Conservation (phyloP, 2,888 invertebrate species). For the Drosophila limbata region DNA sequence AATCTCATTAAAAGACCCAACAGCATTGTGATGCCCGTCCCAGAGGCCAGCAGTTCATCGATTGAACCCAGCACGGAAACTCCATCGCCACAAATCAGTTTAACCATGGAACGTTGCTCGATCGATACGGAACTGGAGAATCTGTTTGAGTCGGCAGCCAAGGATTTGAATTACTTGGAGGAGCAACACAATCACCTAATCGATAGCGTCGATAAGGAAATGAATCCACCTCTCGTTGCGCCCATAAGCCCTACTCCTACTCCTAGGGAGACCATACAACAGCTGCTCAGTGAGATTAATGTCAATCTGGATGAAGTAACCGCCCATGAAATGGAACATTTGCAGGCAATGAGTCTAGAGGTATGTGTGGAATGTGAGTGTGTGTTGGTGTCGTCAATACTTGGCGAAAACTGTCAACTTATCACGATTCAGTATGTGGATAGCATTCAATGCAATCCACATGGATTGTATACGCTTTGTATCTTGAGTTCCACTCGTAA, state of each 20-base stretch:
- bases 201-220: constrained; percentile 8
- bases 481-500: background rate
- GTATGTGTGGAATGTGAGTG: constrained; percentile 47
- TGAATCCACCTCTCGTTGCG: background rate
- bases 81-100: constrained; percentile 11
- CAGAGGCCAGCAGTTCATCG: constrained; percentile 5
- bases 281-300: constrained; percentile 80
- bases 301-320: constrained; percentile 78
- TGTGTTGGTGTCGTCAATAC: background rate
- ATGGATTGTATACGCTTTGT: background rate
- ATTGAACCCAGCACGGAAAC: constrained; percentile 1
- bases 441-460: constrained; percentile 9
- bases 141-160: constrained; percentile 57
- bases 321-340: constrained; percentile 74
- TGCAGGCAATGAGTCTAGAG: constrained; percentile 71
- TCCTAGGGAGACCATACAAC: constrained; percentile 65
- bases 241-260: constrained; percentile 6
- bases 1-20: constrained; percentile 83
- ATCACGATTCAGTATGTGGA: constrained; percentile 12
- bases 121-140: constrained; percentile 43
- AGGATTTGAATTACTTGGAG: constrained; percentile 52
- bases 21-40: constrained; percentile 63
- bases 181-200: constrained; percentile 44
- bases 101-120: constrained; percentile 49
- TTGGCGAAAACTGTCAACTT: constrained; percentile 1